Evolutionary conservation across 2,113 vertebrate genomes (phyloP).

Genomic region (Dicentrarchus labrax): DNA sequence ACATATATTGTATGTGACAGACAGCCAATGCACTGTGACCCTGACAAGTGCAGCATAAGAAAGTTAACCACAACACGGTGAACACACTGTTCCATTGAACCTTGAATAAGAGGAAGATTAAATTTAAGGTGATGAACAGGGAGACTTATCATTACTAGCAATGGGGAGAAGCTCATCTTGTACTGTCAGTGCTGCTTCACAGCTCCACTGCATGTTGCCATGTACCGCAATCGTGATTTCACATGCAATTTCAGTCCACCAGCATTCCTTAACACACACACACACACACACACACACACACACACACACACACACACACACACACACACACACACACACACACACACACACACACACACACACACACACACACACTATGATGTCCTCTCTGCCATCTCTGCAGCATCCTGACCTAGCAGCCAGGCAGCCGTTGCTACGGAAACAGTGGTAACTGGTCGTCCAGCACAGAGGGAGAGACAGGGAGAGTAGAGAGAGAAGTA

Average conservation of each 20-base stretch:
- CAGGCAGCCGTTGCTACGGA: conserved; percentile 81
- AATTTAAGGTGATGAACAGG: neutral
- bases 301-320: neutral
- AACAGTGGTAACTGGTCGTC: conserved; percentile 76
- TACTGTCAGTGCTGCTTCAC: conserved; percentile 5
- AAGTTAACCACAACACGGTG: neutral
- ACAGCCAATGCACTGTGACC: neutral
- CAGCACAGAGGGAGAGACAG: conserved; percentile 44
- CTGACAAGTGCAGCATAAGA: neutral
- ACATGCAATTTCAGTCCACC: conserved; percentile 7
- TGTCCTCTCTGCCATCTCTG: conserved; percentile 73
- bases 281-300: conserved; percentile 1
- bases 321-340: conserved; percentile 9
- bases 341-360: conserved; percentile 16
- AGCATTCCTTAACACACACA: conserved; percentile 44
- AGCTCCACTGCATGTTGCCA: neutral
- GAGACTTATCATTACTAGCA: neutral
- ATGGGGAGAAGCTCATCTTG: conserved; percentile 8
- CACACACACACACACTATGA: conserved; percentile 9
- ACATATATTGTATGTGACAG: neutral
- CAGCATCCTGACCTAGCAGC: conserved; percentile 78
- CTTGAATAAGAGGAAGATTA: neutral
- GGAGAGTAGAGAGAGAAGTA: conserved; percentile 37
- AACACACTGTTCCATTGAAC: neutral
- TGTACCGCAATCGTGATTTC: neutral